Conservation (phyloP, 1,140 invertebrate genomes). For the Tenebrio molitor region DNA sequence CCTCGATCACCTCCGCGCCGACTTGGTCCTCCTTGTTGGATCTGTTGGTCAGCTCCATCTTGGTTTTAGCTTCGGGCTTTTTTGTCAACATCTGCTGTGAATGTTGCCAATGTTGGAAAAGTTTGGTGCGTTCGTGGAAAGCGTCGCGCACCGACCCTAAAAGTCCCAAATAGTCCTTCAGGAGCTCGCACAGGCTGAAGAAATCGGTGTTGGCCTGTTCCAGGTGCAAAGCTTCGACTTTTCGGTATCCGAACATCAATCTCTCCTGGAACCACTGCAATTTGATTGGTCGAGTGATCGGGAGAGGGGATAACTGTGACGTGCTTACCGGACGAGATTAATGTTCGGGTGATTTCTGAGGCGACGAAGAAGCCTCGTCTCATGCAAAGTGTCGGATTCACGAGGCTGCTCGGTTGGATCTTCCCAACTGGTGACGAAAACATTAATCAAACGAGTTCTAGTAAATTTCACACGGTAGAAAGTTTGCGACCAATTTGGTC, state of each 20-base stretch:
- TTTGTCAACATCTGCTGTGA: slow-evolving; percentile 95
- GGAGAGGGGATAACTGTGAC: background rate
- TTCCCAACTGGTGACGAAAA: slow-evolving; percentile 72
- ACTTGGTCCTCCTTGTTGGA: slow-evolving; percentile 92
- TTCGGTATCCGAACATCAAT: slow-evolving; percentile 91
- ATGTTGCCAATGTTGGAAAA: slow-evolving; percentile 98
- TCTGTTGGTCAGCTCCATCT: slow-evolving; percentile 86
- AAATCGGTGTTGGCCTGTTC: slow-evolving; percentile 97
- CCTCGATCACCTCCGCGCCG: slow-evolving; percentile 91
- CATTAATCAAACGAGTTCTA: slow-evolving; percentile 4
- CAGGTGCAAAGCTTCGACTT: slow-evolving; percentile 88
- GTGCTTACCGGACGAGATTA: slow-evolving; percentile 92
- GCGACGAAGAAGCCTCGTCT: too few species aligned
- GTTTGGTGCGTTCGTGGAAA: slow-evolving; percentile 98
- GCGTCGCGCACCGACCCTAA: slow-evolving; percentile 96
- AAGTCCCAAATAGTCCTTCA: slow-evolving; percentile 96
- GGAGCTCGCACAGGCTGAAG: slow-evolving; percentile 91
- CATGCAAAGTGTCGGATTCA: too few species aligned
- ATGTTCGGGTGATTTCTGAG: too few species aligned
- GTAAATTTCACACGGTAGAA: too few species aligned
- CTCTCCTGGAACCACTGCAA: slow-evolving; percentile 82
- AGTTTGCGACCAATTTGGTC: too few species aligned
- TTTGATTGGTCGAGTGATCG: background rate
- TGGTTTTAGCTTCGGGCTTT: slow-evolving; percentile 94
- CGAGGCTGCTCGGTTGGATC: too few species aligned